These are phyloP conservation scores for Littorina saxatilis DNA, from an alignment of 1,140 invertebrate genomes.

Conservation along the genomic window DNA sequence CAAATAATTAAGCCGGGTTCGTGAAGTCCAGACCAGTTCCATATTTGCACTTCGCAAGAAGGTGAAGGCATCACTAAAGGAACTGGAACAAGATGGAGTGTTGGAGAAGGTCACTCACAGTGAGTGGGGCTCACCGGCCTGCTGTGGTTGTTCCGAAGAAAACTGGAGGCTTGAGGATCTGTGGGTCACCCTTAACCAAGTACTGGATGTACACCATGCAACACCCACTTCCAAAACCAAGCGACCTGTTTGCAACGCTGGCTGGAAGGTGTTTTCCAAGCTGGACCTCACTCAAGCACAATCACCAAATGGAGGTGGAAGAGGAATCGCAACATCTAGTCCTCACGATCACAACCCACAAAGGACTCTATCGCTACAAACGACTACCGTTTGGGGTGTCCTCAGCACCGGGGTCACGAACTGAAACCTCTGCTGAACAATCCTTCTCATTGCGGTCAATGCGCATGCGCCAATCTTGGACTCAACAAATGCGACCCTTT, in stretches of 20 bases:
- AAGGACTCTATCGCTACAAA: constrained; percentile 20
- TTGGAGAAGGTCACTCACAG: too few relatives aligned
- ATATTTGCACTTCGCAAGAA: too few relatives aligned
- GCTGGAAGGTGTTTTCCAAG: constrained; percentile 53
- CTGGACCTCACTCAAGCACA: constrained; percentile 62
- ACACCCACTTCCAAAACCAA: constrained; percentile 65
- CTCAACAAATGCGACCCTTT: too few relatives aligned
- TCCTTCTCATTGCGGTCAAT: too few relatives aligned
- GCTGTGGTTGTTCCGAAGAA: constrained; percentile 54
- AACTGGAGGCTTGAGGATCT: too few relatives aligned
- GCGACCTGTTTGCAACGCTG: constrained; percentile 65
- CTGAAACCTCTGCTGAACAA: too few relatives aligned
- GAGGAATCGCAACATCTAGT: constrained; percentile 55
- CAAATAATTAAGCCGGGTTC: too few relatives aligned
- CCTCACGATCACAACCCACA: constrained; percentile 57
- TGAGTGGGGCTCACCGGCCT: too few relatives aligned
- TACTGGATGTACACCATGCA: constrained; percentile 38
- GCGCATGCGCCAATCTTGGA: too few relatives aligned
- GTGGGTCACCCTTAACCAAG: constrained; percentile 71
- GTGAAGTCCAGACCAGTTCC: too few relatives aligned
- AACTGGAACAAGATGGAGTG: too few relatives aligned
- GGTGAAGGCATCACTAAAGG: too few relatives aligned
- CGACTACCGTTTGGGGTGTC: constrained; percentile 73
- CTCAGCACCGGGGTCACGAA: constrained; percentile 76
- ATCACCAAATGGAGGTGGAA: constrained; percentile 55